Base-by-base conservation (phyloP, 2,797 vertebrate species). In the Perdix hodgsoniae region DNA sequence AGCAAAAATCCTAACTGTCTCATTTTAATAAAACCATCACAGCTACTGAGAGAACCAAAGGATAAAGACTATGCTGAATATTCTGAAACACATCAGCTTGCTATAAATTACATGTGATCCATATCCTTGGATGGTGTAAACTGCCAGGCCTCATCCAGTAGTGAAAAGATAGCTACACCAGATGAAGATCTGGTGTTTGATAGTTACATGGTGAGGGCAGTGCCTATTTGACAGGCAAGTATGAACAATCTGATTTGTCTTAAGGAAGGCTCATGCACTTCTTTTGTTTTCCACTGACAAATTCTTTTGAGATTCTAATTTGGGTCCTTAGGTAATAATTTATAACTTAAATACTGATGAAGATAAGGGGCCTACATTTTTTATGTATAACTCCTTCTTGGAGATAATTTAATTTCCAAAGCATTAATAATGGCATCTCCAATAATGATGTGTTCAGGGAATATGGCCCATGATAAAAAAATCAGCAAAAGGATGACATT, bases 361-460 rank as follows among this genome's bases (percentile, higher is more conserved):
- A 95, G 84, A 86, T 82, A 88, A 92, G 52, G 39, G 42, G 9
- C 3, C 6, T 87, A 44, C 9, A 29, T 81, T 92, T 89, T 37
- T 78, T 81, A 88, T 54, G 9, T 63, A 57, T 49, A 79, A 19
- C 35, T 78, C n/a, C 35, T 77, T 78, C 63, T 91, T 66, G 59
- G 42, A 86, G 77, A 91, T 87, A 84, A 90, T 95, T 94, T 91
- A 54, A 93, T 96, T 92, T 84, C 89, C 71, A 76, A 76, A 80
- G 26, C 21, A 66, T 35, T 65, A 91, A 67, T 88, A 88, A 86
- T 75, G 87, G 35, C 37, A 77, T 94, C 18, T 92, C 26, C 16
- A 86, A 24, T 91, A 93, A 90, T 59, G 18, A 80, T 45, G 33
- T 15, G 94, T 94, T 94, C 57, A 66, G 86, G 52, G 74, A 72